Evolutionary conservation across 1,140 invertebrate genomes (phyloP).

Genomic region (Zaprionus kolodkinae): DNA sequence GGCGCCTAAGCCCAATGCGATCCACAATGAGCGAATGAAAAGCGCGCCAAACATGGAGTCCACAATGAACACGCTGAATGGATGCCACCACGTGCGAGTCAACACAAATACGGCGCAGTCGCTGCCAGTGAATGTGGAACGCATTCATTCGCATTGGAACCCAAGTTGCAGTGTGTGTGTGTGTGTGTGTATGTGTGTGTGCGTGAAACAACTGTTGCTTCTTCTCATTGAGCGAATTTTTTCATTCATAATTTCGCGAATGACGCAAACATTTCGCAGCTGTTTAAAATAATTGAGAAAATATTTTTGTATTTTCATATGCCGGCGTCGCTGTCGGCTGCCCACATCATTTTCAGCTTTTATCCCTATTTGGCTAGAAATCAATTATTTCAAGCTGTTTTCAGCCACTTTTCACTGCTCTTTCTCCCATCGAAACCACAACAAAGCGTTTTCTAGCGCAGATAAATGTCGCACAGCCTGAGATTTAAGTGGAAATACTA

Average conservation of each 20-base stretch:
- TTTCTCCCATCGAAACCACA: constrained; percentile 14
- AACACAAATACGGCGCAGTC: constrained; percentile 21
- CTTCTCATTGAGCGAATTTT: constrained; percentile 34
- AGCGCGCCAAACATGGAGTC: constrained; percentile 42
- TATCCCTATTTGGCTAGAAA: not conserved
- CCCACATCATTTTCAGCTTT: constrained; percentile 13
- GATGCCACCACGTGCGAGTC: constrained; percentile 45
- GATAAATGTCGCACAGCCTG: not conserved
- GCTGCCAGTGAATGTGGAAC: constrained; percentile 20
- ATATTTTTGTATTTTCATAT: constrained; percentile 2
- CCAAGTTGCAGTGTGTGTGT: not conserved
- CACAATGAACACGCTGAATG: constrained; percentile 42
- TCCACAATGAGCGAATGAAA: constrained; percentile 36
- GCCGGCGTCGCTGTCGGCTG: not conserved
- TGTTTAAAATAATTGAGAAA: constrained; percentile 21
- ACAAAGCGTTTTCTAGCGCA: constrained; percentile 8
- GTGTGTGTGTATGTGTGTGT: too few relatives aligned
- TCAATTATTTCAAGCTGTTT: constrained; percentile 1
- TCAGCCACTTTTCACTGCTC: not conserved
- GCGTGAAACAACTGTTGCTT: constrained; percentile 44
- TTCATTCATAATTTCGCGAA: constrained; percentile 51
- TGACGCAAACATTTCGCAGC: constrained; percentile 14
- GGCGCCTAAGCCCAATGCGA: constrained; percentile 26
- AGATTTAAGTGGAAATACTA: not conserved
- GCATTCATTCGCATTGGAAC: constrained; percentile 9